Conservation (phyloP, 2,888 invertebrate species). For the Poecilobothrus nobilitatus region DNA sequence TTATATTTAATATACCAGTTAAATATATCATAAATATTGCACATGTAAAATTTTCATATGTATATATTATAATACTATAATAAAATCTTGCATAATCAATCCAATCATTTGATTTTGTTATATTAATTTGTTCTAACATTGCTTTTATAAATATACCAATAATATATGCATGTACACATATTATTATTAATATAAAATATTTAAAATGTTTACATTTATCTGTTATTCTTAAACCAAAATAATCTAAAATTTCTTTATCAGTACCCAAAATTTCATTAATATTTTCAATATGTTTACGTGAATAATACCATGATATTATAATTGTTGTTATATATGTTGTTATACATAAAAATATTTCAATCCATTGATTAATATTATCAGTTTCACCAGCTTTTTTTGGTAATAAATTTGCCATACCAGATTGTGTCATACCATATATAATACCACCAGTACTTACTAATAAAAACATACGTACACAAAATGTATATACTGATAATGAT, state of each 20-base stretch:
- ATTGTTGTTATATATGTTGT: conserved; percentile 32
- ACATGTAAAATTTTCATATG: conserved; percentile 30
- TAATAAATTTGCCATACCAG: conserved; percentile 28
- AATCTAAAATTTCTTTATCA: conserved; percentile 33
- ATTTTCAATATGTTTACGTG: conserved; percentile 31
- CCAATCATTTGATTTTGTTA: conserved; percentile 30
- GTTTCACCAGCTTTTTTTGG: conserved; percentile 28
- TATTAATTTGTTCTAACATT: conserved; percentile 24
- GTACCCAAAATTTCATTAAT: conserved; percentile 35
- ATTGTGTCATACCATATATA: conserved; percentile 31
- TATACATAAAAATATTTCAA: conserved; percentile 34
- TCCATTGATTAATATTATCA: conserved; percentile 37
- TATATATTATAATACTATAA: conserved; percentile 7
- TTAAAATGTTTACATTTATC: conserved; percentile 32
- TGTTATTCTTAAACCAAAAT: conserved; percentile 27
- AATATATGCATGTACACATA: conserved; percentile 32
- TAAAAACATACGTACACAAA: conserved; percentile 30
- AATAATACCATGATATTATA: conserved; percentile 32
- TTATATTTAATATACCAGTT: conserved; percentile 32
- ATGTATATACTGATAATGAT: conserved; percentile 31
- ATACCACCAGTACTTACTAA: conserved; percentile 33
- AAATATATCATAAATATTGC: conserved; percentile 34
- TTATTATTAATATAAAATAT: conserved; percentile 29
- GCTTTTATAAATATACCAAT: conserved; percentile 27
- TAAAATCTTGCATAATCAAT: conserved; percentile 12